These are phyloP conservation scores for Leucophora obtusa DNA, from an alignment of 2,888 invertebrate genomes.

Conservation along the genomic window DNA sequence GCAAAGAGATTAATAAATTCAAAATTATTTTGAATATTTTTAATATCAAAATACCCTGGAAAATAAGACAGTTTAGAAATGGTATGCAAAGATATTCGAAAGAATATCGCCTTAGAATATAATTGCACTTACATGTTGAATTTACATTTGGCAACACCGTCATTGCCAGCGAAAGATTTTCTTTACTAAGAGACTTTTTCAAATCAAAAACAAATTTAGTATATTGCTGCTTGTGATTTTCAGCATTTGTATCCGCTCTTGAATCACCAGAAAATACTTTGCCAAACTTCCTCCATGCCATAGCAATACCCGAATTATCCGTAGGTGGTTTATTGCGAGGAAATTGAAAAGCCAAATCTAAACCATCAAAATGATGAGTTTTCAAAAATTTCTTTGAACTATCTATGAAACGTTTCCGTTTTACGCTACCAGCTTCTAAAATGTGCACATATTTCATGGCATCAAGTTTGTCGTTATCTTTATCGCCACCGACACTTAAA, in stretches of 20 bases:
- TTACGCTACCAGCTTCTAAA: constrained; percentile 85
- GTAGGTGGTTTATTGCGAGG: constrained; percentile 88
- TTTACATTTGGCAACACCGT: constrained; percentile 89
- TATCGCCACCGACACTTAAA: constrained; percentile 87
- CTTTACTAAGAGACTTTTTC: constrained; percentile 81
- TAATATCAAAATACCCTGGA: constrained; percentile 88
- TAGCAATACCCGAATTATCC: constrained; percentile 82
- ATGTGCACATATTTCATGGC: constrained; percentile 84
- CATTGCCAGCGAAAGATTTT: constrained; percentile 82
- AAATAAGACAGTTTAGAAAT: constrained; percentile 51
- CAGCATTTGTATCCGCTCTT: constrained; percentile 84
- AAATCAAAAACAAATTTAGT: constrained; percentile 86
- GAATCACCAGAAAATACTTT: constrained; percentile 86
- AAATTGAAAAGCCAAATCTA: constrained; percentile 92
- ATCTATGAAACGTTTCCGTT: constrained; percentile 82
- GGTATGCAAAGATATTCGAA: too few species aligned
- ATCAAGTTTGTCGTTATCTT: constrained; percentile 80
- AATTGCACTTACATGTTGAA: constrained; percentile 81
- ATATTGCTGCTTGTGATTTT: constrained; percentile 87
- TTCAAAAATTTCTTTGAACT: constrained; percentile 85
- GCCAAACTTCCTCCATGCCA: constrained; percentile 86
- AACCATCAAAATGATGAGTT: constrained; percentile 90
- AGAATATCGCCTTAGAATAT: too few species aligned
- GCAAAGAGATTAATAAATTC: constrained; percentile 89
- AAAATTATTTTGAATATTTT: constrained; percentile 84